Evolutionary conservation across 1,140 invertebrate genomes (phyloP).

Genomic region (Matsumurasca onukii): DNA sequence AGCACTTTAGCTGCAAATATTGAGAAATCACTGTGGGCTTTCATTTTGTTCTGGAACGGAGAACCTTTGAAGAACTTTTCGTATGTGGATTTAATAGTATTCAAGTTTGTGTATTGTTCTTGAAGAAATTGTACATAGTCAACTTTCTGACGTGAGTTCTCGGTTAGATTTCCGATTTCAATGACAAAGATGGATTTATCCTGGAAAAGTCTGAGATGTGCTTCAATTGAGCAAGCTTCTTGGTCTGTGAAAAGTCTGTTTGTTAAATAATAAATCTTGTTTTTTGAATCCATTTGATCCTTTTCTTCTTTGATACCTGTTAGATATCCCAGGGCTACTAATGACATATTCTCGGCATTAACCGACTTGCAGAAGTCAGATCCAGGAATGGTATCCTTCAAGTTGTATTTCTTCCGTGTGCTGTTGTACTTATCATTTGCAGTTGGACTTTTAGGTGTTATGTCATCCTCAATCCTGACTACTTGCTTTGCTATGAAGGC

Average conservation of each 20-base stretch:
- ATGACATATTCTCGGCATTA: neutral
- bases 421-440: too few species aligned
- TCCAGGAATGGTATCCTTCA: neutral
- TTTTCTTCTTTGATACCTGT: neutral
- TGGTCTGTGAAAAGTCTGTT: constrained; percentile 7
- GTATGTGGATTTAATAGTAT: neutral
- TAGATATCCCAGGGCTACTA: constrained; percentile 8
- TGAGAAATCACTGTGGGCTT: neutral
- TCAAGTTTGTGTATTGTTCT: constrained; percentile 10
- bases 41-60: neutral
- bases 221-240: constrained; percentile 10
- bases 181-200: constrained; percentile 20
- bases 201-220: constrained; percentile 4
- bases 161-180: neutral
- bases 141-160: neutral
- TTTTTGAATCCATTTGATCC: neutral
- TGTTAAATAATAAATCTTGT: constrained; percentile 8
- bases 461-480: too few species aligned
- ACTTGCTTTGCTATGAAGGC: too few species aligned
- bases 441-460: too few species aligned
- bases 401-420: too few species aligned
- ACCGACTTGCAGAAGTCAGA: constrained; percentile 3
- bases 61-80: neutral
- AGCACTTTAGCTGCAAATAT: constrained; percentile 17
- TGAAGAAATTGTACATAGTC: constrained; percentile 1